phyloP scores from a whole-genome alignment of 64 coral and sea anemone species.

The Montipora capricornis region DNA sequence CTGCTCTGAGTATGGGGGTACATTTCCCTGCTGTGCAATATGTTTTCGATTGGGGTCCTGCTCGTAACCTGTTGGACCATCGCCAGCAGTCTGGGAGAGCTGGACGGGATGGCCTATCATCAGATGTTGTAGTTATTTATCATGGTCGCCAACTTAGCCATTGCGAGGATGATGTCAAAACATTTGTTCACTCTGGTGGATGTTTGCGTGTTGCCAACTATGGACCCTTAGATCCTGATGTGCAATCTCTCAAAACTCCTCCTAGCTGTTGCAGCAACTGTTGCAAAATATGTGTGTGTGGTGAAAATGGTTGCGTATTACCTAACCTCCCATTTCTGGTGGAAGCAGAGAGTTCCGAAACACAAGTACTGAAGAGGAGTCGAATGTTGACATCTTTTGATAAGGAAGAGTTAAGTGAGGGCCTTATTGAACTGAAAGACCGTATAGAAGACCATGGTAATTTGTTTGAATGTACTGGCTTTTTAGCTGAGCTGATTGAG shows the following conservation, averaged over 20 bases:
- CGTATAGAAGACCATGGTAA: background rate
- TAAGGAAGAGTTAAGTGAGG: background rate
- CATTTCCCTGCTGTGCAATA: too few relatives aligned
- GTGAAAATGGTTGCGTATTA: too few relatives aligned
- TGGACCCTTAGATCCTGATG: too few relatives aligned
- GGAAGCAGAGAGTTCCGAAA: too few relatives aligned
- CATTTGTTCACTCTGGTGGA: too few relatives aligned
- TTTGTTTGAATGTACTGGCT: background rate
- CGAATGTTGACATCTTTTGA: conserved; percentile 18
- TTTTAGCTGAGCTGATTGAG: conserved; percentile 30
- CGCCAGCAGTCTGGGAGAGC: conserved; percentile 55
- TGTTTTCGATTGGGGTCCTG: too few relatives aligned
- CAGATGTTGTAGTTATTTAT: too few relatives aligned
- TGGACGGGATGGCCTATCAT: conserved; percentile 11
- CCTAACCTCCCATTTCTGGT: too few relatives aligned
- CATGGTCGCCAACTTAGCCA: too few relatives aligned
- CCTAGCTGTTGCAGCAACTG: conserved; percentile 21
- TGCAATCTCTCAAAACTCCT: background rate
- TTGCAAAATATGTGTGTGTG: too few relatives aligned
- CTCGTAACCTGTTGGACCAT: conserved; percentile 32
- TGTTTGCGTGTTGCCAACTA: too few relatives aligned
- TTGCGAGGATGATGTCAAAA: too few relatives aligned
- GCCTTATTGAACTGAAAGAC: conserved; percentile 47
- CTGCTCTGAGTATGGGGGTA: conserved; percentile 53
- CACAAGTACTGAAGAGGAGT: background rate